Percentiles rank a stretch among this genome's conserved stretches.
Conservation (phyloP, 2,797 vertebrate species). For the Simalia tracyae region DNA sequence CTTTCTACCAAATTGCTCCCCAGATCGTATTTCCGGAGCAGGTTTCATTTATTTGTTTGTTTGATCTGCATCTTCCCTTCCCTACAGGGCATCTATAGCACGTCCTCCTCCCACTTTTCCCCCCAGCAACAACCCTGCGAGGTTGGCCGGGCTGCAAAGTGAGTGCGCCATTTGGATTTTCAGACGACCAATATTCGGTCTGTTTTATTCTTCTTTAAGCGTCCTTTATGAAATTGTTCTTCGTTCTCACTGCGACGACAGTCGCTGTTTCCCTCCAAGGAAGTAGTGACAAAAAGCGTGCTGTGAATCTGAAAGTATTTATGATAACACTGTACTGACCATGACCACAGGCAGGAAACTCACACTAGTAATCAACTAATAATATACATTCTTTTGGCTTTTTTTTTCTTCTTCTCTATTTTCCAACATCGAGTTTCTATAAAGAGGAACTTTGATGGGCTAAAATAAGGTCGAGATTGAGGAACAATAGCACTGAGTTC, state of each 20-base stretch:
- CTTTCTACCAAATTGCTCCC: no score
- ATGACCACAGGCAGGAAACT: constrained; percentile 11
- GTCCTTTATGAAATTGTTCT: background rate
- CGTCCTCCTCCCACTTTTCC: no score
- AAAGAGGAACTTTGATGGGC: background rate
- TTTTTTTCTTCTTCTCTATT: background rate
- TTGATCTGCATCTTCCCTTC: no score
- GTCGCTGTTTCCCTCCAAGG: background rate
- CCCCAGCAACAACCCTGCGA: no score
- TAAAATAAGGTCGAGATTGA: background rate
- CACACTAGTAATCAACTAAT: background rate
- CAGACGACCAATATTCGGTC: background rate
- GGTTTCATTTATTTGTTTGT: no score
- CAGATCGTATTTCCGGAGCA: no score
- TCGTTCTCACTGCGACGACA: background rate
- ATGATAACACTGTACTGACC: background rate
- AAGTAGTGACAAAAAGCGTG: background rate
- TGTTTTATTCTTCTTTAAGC: background rate
- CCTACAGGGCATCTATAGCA: no score
- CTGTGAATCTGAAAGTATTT: constrained; percentile 10
- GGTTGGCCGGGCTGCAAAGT: no score
- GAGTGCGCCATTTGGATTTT: background rate
- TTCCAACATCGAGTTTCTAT: background rate
- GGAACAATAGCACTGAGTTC: background rate
- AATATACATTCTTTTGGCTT: background rate